phyloP scores from a whole-genome alignment of 2,797 vertebrate genomes.

The Rhinoraja longicauda region DNA sequence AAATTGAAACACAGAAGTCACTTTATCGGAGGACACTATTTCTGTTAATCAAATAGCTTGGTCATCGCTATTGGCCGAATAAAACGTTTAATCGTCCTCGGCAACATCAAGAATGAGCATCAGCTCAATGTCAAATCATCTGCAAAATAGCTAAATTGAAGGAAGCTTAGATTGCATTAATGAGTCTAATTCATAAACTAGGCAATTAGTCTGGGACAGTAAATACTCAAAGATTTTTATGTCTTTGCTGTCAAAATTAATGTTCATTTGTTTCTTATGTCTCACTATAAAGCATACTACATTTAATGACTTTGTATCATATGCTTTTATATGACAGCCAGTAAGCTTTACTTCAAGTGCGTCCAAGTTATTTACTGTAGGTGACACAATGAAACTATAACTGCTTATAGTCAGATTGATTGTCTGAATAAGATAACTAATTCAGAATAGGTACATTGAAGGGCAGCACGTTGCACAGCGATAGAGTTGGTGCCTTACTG shows the following conservation, averaged over 20 bases:
- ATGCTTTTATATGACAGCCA: not conserved
- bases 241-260: not conserved
- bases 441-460: not conserved
- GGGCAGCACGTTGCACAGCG: too few relatives aligned
- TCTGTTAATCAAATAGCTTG: not conserved
- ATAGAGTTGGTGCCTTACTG: too few relatives aligned
- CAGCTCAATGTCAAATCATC: too few relatives aligned
- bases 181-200: not conserved
- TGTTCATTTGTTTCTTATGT: not conserved
- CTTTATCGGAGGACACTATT: not conserved
- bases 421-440: not conserved
- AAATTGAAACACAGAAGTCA: not conserved
- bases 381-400: not conserved
- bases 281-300: not conserved
- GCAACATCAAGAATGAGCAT: not conserved
- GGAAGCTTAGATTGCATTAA: not conserved
- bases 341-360: not conserved
- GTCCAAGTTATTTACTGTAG: not conserved
- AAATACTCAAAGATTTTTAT: not conserved
- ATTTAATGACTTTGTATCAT: not conserved
- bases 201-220: not conserved
- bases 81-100: not conserved
- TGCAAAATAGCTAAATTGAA: not conserved
- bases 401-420: not conserved
- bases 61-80: not conserved